Evolutionary conservation across 2,113 vertebrate species (phyloP), one percentile per base, ranked within the genome.

Genomic region (Mus pahari): DNA sequence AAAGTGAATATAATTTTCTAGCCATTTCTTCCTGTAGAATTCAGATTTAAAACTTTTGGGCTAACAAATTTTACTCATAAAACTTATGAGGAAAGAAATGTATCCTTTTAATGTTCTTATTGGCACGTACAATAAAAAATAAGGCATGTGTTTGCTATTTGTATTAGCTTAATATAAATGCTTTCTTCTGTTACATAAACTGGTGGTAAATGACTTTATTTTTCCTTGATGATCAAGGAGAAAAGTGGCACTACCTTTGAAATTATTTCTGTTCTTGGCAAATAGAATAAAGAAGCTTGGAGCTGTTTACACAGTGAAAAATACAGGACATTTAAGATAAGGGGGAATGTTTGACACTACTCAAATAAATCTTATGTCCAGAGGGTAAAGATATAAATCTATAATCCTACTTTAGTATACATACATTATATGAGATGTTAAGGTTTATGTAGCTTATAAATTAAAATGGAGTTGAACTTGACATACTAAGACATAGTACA

Each of bases 391-490:
- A 50, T 28, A 62, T 20, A 79, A 87, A 26, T 24, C 50, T 92
- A 6, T 55, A 0, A 22, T 93, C 68, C 28, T 84, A 31, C 2
- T 58, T 87, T 70, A 22, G 9, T 84, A 42, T 70, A 79, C n/a
- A 31, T 5, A 79, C 42, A 39, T 7, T 1, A 42, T 64, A 50
- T 94, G 16, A 83, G 11, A 81, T 22, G 3, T 3, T 77, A 28
- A 77, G 73, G 60, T 86, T 16, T 89, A 74, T 83, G 17, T 87
- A 86, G 22, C 13, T 58, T 0, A 53, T 58, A 24, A 89, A 9
- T 91, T 93, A 92, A 86, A 86, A 86, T 60, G 45, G 89, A 78
- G 11, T 12, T 73, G 8, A 86, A 78, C 74, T 88, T n/a, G 31
- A 82, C 16, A 75, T 50, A 68, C 31, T 90, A 58, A 82, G 81